phyloP scores from a whole-genome alignment of 2,113 vertebrate species.

The Anguilla rostrata region DNA sequence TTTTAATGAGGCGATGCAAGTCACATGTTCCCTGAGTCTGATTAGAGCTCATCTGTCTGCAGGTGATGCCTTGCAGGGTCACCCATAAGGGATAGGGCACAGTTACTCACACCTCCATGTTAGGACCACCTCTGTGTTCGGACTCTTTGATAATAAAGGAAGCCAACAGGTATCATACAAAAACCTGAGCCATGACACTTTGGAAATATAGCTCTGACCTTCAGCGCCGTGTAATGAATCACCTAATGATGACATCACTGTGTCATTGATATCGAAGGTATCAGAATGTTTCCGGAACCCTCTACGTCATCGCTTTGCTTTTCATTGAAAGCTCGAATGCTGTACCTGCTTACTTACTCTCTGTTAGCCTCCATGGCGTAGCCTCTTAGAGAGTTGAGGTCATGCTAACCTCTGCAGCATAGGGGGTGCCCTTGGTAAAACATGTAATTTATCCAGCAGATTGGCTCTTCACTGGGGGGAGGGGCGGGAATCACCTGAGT shows the following conservation, averaged over 20 bases:
- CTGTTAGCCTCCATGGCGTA: background rate
- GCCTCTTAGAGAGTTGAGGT: constrained; percentile 22
- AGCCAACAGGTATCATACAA: no score
- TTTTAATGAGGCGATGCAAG: background rate
- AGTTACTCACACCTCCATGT: background rate
- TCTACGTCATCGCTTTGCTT: no score
- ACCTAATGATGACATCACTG: no score
- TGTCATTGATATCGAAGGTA: no score
- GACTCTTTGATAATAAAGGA: constrained; percentile 2
- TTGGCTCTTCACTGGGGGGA: constrained; percentile 11
- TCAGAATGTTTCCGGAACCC: no score
- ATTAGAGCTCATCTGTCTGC: background rate
- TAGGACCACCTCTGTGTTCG: background rate
- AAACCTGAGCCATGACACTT: no score
- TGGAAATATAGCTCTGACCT: no score
- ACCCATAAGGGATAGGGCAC: background rate
- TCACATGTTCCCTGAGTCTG: background rate
- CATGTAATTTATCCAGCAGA: constrained; percentile 30
- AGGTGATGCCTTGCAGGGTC: background rate
- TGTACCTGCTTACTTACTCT: no score
- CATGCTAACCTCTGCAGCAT: constrained; percentile 31
- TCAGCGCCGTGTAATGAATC: no score
- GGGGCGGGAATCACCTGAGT: background rate
- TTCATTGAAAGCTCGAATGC: no score
- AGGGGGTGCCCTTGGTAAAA: constrained; percentile 44